Evolutionary conservation across 1,140 invertebrate genomes (phyloP).

Genomic region (Penaeus vannamei): DNA sequence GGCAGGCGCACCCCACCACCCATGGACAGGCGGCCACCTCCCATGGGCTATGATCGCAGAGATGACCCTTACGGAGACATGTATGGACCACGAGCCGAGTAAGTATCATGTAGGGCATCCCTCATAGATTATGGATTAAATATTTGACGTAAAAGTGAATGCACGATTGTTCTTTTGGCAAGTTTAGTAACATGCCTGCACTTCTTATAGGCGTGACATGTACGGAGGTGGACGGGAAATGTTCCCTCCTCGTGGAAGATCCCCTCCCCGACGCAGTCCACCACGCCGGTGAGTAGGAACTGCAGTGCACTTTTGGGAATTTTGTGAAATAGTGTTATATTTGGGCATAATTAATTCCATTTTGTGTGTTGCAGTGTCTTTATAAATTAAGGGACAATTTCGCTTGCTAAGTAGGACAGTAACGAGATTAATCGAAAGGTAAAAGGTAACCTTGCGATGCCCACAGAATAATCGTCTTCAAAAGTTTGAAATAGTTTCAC

Average conservation of each 20-base stretch:
- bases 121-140: neutral
- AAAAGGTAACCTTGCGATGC: conserved; percentile 48
- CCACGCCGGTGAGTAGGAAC: conserved; percentile 57
- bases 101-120: conserved; percentile 5
- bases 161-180: neutral
- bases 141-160: neutral
- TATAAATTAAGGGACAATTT: conserved; percentile 45
- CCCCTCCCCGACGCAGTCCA: conserved; percentile 56
- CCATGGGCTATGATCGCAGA: conserved; percentile 60
- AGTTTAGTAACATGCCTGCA: neutral
- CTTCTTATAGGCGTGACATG: conserved; percentile 49
- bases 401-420: conserved; percentile 33
- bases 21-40: conserved; percentile 61
- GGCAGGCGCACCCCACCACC: conserved; percentile 57
- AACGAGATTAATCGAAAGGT: conserved; percentile 36
- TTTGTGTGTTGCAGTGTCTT: conserved; percentile 53
- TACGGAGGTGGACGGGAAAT: conserved; percentile 59
- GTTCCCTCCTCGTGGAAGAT: conserved; percentile 55
- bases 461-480: neutral
- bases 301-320: neutral
- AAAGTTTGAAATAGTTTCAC: neutral
- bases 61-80: conserved; percentile 62
- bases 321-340: conserved; percentile 1
- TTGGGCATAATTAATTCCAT: conserved; percentile 38
- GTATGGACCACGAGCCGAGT: conserved; percentile 60